phyloP scores from a whole-genome alignment of 2,888 invertebrate species.

The Trilocha varians region DNA sequence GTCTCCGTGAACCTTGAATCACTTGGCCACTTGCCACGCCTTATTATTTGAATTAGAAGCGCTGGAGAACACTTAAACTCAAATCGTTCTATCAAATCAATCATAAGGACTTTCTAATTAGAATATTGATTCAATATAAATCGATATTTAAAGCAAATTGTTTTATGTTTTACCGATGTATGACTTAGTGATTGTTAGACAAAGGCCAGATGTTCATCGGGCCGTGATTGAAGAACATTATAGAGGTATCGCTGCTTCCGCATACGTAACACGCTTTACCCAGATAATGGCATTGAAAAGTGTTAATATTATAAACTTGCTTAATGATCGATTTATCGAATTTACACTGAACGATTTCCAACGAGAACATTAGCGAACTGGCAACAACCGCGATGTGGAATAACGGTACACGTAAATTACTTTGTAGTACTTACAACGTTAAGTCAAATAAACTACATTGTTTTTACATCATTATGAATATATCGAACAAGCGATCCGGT shows the following conservation, averaged over 20 bases:
- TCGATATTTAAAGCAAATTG: neutral
- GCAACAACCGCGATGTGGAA: conserved; percentile 43
- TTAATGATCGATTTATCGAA: too few species aligned
- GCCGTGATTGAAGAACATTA: conserved; percentile 49
- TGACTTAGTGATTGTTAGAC: conserved; percentile 15
- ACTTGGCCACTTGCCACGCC: conserved; percentile 63
- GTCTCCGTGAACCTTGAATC: conserved; percentile 53
- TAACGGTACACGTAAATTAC: conserved; percentile 48
- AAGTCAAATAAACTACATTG: conserved; percentile 4
- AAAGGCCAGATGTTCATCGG: conserved; percentile 45
- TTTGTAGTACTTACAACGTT: conserved; percentile 26
- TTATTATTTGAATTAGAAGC: conserved; percentile 40
- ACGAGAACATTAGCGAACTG: conserved; percentile 30
- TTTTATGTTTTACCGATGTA: neutral
- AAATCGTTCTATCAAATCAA: conserved; percentile 14
- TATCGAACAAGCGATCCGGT: conserved; percentile 43
- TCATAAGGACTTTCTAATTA: conserved; percentile 19
- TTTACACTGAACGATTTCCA: conserved; percentile 11
- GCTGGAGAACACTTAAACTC: conserved; percentile 31
- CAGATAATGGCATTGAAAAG: conserved; percentile 59
- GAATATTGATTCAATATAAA: conserved; percentile 8
- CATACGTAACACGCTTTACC: conserved; percentile 57
- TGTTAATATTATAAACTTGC: conserved; percentile 34
- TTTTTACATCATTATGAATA: neutral
- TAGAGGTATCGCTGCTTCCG: conserved; percentile 50